Percentiles rank a stretch among this genome's conserved stretches.
Conservation (phyloP, 2,113 vertebrate genomes). For the Seriola rivoliana region DNA sequence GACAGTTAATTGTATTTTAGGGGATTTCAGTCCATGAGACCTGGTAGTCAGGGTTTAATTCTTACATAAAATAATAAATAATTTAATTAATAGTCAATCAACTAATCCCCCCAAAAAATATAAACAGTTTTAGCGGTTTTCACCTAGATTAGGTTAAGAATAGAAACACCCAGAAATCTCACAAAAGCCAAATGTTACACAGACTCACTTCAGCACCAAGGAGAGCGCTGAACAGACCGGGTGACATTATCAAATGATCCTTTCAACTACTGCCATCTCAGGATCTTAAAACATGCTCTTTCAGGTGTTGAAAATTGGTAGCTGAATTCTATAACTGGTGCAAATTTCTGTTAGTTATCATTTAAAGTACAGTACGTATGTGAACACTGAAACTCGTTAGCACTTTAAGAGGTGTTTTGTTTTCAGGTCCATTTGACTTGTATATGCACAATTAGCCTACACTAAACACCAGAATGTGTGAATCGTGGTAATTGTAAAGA, state of each 20-base stretch:
- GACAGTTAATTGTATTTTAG: background rate
- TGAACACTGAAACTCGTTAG: no score
- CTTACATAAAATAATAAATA: background rate
- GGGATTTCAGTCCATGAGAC: background rate
- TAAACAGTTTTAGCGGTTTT: background rate
- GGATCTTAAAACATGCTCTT: background rate
- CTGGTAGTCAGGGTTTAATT: background rate
- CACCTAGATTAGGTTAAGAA: background rate
- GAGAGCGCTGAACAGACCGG: conserved; percentile 10
- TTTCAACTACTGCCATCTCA: background rate
- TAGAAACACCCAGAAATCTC: background rate
- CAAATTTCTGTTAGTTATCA: no score
- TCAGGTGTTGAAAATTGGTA: no score
- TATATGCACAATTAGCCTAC: background rate
- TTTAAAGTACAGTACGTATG: no score
- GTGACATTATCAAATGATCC: background rate
- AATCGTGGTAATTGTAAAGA: background rate
- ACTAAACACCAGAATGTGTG: background rate
- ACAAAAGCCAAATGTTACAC: accelerated
- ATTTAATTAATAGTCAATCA: background rate
- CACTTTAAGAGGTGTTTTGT: no score
- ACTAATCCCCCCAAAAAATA: background rate
- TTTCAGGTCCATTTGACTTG: background rate
- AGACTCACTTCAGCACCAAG: conserved; percentile 15
- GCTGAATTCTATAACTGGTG: background rate